Evolutionary conservation across 2,113 vertebrate genomes (phyloP).

Genomic region (Atrichornis clamosus): DNA sequence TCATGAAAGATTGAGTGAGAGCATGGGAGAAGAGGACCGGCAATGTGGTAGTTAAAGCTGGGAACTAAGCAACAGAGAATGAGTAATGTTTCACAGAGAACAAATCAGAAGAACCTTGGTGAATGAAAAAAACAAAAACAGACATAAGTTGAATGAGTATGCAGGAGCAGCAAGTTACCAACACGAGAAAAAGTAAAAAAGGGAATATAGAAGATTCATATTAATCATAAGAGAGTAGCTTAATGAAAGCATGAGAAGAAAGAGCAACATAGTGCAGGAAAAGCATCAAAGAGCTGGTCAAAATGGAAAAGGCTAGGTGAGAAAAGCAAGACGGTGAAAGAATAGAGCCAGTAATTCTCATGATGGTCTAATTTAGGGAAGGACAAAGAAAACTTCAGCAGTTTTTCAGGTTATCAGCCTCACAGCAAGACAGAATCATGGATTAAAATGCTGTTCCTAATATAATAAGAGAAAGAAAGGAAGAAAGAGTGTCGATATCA

Average conservation of each 20-base stretch:
- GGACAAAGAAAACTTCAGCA: neutral
- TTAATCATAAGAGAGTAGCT: neutral
- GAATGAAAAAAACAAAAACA: slow-evolving; percentile 34
- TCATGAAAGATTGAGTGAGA: neutral
- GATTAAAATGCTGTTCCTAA: neutral
- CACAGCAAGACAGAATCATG: neutral
- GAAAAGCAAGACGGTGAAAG: neutral
- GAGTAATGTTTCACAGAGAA: slow-evolving; percentile 19
- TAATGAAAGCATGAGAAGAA: neutral
- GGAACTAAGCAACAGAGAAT: slow-evolving; percentile 29
- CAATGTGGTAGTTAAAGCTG: neutral
- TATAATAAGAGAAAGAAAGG: neutral
- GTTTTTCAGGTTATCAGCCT: neutral
- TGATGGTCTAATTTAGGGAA: neutral
- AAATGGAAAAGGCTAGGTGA: neutral
- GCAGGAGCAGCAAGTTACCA: neutral
- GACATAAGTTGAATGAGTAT: neutral
- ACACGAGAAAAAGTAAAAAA: neutral
- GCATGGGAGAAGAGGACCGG: neutral
- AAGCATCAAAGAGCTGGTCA: neutral
- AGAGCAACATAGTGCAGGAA: neutral
- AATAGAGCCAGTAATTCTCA: neutral
- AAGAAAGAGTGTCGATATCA: neutral
- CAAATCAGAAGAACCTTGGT: neutral
- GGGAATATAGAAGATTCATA: neutral